Evolutionary conservation across 2,113 vertebrate species (phyloP).

Genomic region (Ranitomeya variabilis): DNA sequence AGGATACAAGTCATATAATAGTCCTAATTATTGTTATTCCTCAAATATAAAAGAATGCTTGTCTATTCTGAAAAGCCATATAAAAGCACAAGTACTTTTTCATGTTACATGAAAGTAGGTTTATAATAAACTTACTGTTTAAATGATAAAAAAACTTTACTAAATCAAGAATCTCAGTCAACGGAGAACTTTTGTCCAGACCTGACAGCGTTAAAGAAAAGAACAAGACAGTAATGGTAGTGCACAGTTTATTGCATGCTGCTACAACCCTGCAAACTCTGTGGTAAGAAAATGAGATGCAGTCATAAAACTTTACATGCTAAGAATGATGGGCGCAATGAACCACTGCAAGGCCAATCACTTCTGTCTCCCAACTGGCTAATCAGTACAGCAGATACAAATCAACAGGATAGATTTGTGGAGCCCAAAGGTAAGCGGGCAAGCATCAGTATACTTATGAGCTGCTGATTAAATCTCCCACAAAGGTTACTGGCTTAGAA

Average conservation of each 20-base stretch:
- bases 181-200: neutral
- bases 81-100: no score
- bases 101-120: neutral
- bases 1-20: no score
- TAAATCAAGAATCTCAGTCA: neutral
- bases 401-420: conserved; percentile 56
- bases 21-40: no score
- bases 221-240: neutral
- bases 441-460: conserved; percentile 47
- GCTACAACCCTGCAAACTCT: neutral
- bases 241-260: conserved; percentile 2
- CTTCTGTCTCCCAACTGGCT: conserved; percentile 48
- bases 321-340: conserved; percentile 46
- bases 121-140: neutral
- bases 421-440: conserved; percentile 44
- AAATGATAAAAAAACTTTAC: neutral
- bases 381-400: conserved; percentile 47
- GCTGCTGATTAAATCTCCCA: conserved; percentile 49
- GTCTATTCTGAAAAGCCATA: no score
- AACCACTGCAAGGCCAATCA: conserved; percentile 51
- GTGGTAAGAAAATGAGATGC: conserved; percentile 41
- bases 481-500: conserved; percentile 53
- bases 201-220: neutral
- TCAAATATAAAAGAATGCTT: no score
- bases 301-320: conserved; percentile 48